Conservation (phyloP, 2,797 vertebrate genomes). For the Saxicola maurus region DNA sequence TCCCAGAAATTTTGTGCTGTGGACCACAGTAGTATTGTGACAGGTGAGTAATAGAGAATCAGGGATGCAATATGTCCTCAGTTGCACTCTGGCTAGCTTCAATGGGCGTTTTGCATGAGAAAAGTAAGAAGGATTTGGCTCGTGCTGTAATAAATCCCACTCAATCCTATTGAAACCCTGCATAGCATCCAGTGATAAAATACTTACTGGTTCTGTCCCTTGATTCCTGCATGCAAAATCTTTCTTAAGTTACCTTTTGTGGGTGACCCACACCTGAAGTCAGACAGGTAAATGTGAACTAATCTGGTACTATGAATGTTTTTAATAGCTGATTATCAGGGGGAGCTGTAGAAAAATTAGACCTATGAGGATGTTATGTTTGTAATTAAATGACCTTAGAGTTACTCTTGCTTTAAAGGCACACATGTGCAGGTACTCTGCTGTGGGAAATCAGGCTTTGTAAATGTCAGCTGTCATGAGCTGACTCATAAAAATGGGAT, state of each 20-base stretch:
- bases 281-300: background rate
- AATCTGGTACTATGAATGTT: background rate
- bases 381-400: background rate
- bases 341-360: background rate
- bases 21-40: background rate
- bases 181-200: background rate
- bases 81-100: constrained; percentile 8
- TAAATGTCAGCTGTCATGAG: background rate
- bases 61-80: background rate
- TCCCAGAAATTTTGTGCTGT: background rate
- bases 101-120: constrained; percentile 17
- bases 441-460: background rate
- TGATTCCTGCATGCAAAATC: background rate
- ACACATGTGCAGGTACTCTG: background rate
- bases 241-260: background rate
- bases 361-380: background rate
- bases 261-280: background rate
- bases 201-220: background rate
- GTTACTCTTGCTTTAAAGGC: background rate
- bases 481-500: background rate
- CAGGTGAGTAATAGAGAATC: constrained; percentile 5
- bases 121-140: constrained; percentile 47
- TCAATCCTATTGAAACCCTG: constrained; percentile 12
- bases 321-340: background rate
- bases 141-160: constrained; percentile 11